Evolutionary conservation across 2,113 vertebrate genomes (phyloP).

Genomic region (Festucalex cinctus): DNA sequence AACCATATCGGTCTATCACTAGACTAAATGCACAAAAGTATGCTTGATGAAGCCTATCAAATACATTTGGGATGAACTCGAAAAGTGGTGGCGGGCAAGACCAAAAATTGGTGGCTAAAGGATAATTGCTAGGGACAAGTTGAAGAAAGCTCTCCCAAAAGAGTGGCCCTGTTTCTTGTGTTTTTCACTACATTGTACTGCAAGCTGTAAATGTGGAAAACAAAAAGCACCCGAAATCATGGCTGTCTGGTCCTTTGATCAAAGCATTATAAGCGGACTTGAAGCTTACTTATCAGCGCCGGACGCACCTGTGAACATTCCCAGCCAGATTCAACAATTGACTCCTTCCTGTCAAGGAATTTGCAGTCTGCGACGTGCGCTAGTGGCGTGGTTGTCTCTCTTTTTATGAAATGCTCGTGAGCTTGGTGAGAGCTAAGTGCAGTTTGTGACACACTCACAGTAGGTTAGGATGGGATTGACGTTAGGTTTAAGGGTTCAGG

Average conservation of each 20-base stretch:
- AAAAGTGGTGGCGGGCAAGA: background rate
- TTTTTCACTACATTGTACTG: background rate
- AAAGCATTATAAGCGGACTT: background rate
- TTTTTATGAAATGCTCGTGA: background rate
- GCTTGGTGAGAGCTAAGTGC: background rate
- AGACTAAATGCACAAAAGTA: no score
- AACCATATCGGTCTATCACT: no score
- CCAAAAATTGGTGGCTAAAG: background rate
- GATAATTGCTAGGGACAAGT: background rate
- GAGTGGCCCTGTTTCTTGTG: background rate
- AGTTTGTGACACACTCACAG: background rate
- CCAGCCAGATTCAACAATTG: constrained; percentile 18
- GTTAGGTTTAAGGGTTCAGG: no score
- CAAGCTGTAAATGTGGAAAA: background rate
- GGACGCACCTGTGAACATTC: constrained; percentile 41
- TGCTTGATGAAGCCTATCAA: no score
- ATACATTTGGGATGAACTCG: no score
- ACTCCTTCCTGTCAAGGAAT: background rate
- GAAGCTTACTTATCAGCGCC: constrained; percentile 7
- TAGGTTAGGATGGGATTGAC: background rate
- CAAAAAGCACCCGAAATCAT: background rate
- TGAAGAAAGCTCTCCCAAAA: background rate
- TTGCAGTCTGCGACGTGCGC: background rate
- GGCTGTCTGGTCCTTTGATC: constrained; percentile 13
- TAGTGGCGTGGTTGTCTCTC: no score